Evolutionary conservation across 2,113 vertebrate species (phyloP).

Genomic region (Monarcha castaneiventris): DNA sequence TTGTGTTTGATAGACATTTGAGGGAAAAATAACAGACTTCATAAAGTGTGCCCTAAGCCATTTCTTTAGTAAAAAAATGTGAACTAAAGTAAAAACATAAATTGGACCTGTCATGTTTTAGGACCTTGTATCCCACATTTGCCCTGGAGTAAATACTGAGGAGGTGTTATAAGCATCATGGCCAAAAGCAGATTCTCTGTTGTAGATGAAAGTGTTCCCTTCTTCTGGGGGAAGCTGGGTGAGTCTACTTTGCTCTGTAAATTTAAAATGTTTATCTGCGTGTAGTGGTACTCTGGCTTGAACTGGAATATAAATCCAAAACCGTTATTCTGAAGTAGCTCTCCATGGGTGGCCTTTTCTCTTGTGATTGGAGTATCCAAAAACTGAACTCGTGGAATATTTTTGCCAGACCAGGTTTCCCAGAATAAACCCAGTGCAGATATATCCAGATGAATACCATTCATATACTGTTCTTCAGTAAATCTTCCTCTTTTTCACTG

Average conservation of each 20-base stretch:
- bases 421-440: neutral
- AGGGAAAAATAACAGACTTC: neutral
- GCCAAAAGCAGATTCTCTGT: neutral
- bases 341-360: neutral
- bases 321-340: neutral
- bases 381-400: neutral
- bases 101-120: neutral
- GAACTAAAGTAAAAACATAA: neutral
- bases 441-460: neutral
- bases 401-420: neutral
- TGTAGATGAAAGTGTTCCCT: neutral
- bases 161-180: neutral
- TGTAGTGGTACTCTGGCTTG: neutral
- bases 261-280: neutral
- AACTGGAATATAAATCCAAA: neutral
- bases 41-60: neutral
- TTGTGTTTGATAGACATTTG: neutral
- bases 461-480: neutral
- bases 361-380: neutral
- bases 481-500: neutral
- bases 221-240: neutral
- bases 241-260: neutral
- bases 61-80: neutral
- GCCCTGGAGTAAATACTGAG: neutral
- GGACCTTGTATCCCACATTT: neutral